Conservation (phyloP, 1,140 invertebrate genomes). For the Littorina saxatilis region DNA sequence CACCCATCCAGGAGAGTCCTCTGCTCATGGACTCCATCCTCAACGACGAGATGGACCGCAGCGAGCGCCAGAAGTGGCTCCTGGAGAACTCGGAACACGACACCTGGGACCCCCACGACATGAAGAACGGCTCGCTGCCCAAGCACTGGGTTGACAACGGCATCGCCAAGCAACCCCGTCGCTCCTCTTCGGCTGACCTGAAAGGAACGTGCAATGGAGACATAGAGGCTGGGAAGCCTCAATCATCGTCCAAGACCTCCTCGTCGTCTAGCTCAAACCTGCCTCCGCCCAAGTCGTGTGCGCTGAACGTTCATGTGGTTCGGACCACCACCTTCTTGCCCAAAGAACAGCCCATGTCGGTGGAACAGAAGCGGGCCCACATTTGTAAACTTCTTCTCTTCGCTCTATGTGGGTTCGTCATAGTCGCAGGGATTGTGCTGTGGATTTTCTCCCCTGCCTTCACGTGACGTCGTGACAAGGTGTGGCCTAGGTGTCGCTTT, state of each 20-base stretch:
- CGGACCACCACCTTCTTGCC: conserved; percentile 32
- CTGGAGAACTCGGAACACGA: too few species aligned
- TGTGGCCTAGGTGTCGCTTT: neutral
- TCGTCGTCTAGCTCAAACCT: neutral
- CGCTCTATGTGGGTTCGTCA: conserved; percentile 28
- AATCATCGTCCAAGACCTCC: neutral
- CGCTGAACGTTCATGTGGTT: conserved; percentile 29
- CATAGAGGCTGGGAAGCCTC: neutral
- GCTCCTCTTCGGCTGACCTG: neutral
- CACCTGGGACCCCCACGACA: too few species aligned
- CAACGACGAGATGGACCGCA: neutral
- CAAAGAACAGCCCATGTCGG: conserved; percentile 9
- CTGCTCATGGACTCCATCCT: conserved; percentile 14
- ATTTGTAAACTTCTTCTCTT: conserved; percentile 29
- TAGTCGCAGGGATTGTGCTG: conserved; percentile 32
- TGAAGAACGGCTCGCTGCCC: too few species aligned
- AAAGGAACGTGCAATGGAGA: neutral
- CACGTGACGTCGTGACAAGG: neutral
- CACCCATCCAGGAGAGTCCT: conserved; percentile 35
- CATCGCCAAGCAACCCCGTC: too few species aligned
- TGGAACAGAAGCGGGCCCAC: conserved; percentile 13
- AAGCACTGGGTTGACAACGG: neutral
- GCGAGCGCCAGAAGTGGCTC: conserved; percentile 6
- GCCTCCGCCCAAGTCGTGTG: neutral
- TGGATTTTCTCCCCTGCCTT: conserved; percentile 30